Evolutionary conservation across 2,888 invertebrate genomes (phyloP).

Genomic region (Hylaea fasciaria): DNA sequence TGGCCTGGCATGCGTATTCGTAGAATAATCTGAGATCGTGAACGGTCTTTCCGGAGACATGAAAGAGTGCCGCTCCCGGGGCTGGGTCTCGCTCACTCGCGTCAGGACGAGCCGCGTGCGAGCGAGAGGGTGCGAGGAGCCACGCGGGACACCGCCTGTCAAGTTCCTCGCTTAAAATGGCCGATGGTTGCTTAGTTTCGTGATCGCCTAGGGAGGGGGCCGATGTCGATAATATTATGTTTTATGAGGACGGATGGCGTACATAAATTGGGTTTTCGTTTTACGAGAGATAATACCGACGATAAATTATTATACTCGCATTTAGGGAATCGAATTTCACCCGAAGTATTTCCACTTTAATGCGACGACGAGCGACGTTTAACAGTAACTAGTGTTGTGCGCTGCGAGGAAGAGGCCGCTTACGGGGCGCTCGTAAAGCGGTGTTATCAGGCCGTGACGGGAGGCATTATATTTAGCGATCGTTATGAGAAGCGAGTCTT

Average conservation of each 20-base stretch:
- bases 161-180: constrained; percentile 79
- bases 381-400: constrained; percentile 49
- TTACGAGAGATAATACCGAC: constrained; percentile 76
- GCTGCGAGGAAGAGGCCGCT: constrained; percentile 63
- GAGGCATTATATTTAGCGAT: constrained; percentile 67
- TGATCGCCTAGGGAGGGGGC: constrained; percentile 82
- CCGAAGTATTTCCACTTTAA: constrained; percentile 53
- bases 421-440: constrained; percentile 57
- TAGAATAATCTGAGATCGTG: constrained; percentile 56
- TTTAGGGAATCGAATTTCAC: constrained; percentile 68
- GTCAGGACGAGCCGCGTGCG: constrained; percentile 28
- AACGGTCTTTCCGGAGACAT: constrained; percentile 70
- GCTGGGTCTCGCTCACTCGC: constrained; percentile 54
- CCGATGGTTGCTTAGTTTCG: constrained; percentile 79
- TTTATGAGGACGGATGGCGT: constrained; percentile 77
- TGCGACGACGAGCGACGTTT: constrained; percentile 38
- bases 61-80: constrained; percentile 69
- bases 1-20: constrained; percentile 32
- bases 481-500: constrained; percentile 53
- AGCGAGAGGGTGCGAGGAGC: constrained; percentile 35
- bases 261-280: constrained; percentile 81
- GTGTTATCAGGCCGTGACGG: constrained; percentile 70
- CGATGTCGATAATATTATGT: constrained; percentile 82
- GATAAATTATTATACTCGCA: constrained; percentile 75
- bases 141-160: constrained; percentile 62